Conservation (phyloP, 2,113 vertebrate genomes). For the Himantopus leucocephalus region DNA sequence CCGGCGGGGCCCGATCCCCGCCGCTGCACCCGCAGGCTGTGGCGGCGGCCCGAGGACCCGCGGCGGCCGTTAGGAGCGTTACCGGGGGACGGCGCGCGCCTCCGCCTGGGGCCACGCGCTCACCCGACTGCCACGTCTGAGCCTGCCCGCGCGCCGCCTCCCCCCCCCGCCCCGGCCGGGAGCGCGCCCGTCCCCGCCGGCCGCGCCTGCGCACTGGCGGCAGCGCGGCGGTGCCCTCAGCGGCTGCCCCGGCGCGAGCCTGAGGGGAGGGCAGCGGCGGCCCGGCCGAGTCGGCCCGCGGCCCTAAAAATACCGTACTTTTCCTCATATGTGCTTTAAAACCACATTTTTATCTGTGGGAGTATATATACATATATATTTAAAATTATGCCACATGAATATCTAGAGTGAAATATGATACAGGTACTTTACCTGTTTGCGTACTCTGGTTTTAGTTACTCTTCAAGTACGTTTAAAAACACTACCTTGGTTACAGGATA, state of each 20-base stretch:
- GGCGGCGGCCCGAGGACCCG: no score
- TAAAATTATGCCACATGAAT: background rate
- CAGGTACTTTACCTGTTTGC: background rate
- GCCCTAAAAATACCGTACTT: rapidly evolving
- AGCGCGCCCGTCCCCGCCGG: background rate
- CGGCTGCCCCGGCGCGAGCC: background rate
- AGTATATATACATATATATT: background rate
- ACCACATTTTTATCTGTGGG: background rate
- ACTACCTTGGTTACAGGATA: background rate
- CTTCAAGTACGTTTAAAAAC: background rate
- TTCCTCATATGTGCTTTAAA: background rate
- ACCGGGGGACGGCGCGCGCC: background rate
- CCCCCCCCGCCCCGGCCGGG: background rate
- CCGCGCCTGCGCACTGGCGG: background rate
- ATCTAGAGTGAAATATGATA: background rate
- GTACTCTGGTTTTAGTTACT: background rate
- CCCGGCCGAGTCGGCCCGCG: background rate
- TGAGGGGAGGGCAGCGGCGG: background rate
- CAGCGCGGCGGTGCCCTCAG: background rate
- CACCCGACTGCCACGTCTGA: background rate
- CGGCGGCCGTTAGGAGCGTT: background rate
- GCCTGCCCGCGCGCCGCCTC: background rate
- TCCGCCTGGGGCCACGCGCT: background rate
- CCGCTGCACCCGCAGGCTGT: background rate
- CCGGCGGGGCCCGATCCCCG: background rate